Evolutionary conservation across 2,888 invertebrate genomes (phyloP), one percentile per base, ranked within the genome.

Genomic region (Tachina lurida): DNA sequence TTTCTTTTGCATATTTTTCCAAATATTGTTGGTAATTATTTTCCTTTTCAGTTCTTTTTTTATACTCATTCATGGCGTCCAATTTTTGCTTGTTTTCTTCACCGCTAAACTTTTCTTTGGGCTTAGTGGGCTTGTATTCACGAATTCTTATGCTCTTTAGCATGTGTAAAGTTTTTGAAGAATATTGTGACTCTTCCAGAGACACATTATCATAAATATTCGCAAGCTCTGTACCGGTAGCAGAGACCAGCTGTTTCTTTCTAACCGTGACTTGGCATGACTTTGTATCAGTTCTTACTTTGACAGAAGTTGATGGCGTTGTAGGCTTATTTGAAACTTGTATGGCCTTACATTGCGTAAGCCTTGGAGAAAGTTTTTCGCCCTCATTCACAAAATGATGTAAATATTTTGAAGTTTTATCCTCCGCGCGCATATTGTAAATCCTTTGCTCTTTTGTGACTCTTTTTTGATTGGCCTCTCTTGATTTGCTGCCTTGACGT

Each of bases 111-210:
- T 19, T 43, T 31, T 77, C 58, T 13, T 15, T 52, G 45, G 56
- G 45, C 45, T 76, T 83, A n/a, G 43, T n/a, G 5, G 88, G 80
- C 22, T 84, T 84, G 39, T 88, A 88, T 43, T 83, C 79, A 7
- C 43, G 78, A 45, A 88, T 87, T 10, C 60, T 80, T 84, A 87
- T 87, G 79, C 84, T 86, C 79, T 22, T 87, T 68, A 68, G 78
- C 65, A 82, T 89, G 68, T 31, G 62, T 54, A 89, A 88, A 39
- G 82, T 82, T 22, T 86, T 84, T 19, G 41, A 17, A 19, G 87
- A 78, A 60, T 85, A 87, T 13, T 79, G 65, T 4, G 76, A 10
- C 17, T 70, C 58, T 22, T 70, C 58, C 3, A 17, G 12, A 41
- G 54, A 15, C 8, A 12, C 7, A 43, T 31, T 12, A 43, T 65